Percentiles rank a stretch among this genome's conserved stretches.
Evolutionary conservation across 2,888 invertebrate species (phyloP).

Genomic region (Drosophila mimica): DNA sequence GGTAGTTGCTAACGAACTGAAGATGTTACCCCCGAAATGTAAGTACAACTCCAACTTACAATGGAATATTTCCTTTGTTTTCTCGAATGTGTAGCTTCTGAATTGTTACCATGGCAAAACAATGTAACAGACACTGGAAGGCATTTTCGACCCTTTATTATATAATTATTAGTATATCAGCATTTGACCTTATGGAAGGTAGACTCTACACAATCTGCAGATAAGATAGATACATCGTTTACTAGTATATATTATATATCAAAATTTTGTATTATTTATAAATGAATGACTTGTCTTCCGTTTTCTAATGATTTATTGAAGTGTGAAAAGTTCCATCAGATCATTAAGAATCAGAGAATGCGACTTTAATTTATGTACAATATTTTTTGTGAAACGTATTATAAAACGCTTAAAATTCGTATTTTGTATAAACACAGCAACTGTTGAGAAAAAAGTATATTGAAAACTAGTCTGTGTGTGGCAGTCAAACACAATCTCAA

Average conservation of each 20-base stretch:
- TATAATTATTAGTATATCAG: background rate
- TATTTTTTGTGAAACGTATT: background rate
- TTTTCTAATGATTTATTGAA: background rate
- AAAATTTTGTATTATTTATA: background rate
- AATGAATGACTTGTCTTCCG: slow-evolving; percentile 1
- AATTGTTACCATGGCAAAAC: background rate
- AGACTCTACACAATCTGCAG: background rate
- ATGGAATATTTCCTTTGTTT: slow-evolving; percentile 14
- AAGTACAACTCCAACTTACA: slow-evolving; percentile 22
- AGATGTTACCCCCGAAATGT: slow-evolving; percentile 31
- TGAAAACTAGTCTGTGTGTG: slow-evolving; percentile 1
- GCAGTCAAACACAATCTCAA: slow-evolving; percentile 33
- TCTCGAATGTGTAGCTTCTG: slow-evolving; percentile 33
- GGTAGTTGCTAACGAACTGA: slow-evolving; percentile 62
- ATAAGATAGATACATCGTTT: background rate
- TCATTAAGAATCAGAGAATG: background rate
- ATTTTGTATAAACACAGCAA: slow-evolving; percentile 27
- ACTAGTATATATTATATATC: background rate
- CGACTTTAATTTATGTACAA: background rate
- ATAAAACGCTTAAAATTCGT: background rate
- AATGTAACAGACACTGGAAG: slow-evolving; percentile 13
- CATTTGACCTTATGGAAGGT: slow-evolving; percentile 1
- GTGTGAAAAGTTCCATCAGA: background rate
- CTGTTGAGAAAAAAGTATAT: slow-evolving; percentile 19
- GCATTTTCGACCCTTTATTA: slow-evolving; percentile 4